These are phyloP conservation scores for Bombus polaris DNA, from an alignment of 1,140 invertebrate species.

Conservation along the genomic window DNA sequence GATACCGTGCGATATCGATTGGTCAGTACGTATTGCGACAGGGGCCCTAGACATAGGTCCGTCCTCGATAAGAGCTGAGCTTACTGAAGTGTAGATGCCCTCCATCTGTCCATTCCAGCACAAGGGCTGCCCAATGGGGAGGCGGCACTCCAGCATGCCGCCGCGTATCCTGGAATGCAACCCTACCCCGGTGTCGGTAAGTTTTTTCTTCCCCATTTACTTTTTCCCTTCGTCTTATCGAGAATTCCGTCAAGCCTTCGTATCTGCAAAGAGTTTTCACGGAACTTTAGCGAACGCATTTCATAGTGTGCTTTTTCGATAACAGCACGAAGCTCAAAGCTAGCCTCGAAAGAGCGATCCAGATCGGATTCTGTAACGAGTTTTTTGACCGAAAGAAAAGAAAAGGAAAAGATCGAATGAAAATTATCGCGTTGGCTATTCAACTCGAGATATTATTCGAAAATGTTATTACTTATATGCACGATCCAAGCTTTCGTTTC, in stretches of 20 bases:
- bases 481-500: not conserved
- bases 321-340: not conserved
- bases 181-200: conserved; percentile 95
- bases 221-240: conserved; percentile 59
- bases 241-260: conserved; percentile 56
- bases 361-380: conserved; percentile 20
- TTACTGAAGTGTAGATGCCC: conserved; percentile 86
- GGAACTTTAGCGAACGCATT: conserved; percentile 37
- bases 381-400: not conserved
- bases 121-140: conserved; percentile 95
- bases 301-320: conserved; percentile 4
- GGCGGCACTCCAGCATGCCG: conserved; percentile 90
- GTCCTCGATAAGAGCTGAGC: conserved; percentile 81
- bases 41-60: conserved; percentile 76
- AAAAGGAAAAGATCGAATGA: not conserved
- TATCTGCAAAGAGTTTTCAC: conserved; percentile 40
- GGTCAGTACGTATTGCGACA: conserved; percentile 65
- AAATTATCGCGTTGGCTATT: conserved; percentile 13
- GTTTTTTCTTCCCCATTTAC: conserved; percentile 80
- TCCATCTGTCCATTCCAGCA: conserved; percentile 91
- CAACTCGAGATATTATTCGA: not conserved
- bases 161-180: conserved; percentile 93
- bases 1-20: conserved; percentile 53
- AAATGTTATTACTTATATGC: not conserved
- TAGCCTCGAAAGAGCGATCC: not conserved